Evolutionary conservation across 2,888 invertebrate genomes (phyloP).

Genomic region (Hylaea fasciaria): DNA sequence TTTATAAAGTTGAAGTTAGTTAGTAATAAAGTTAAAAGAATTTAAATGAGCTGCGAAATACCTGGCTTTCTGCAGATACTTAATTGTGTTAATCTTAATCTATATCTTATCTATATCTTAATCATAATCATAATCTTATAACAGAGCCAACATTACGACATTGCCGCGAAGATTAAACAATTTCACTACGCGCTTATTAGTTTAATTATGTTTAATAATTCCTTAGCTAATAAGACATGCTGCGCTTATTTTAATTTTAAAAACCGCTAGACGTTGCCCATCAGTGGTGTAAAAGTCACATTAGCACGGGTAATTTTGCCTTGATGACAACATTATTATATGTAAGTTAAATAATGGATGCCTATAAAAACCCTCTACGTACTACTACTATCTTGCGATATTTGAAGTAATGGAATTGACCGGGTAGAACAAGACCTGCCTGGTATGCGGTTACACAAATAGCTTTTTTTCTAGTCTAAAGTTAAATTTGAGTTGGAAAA

Average conservation of each 20-base stretch:
- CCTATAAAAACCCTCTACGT: background rate
- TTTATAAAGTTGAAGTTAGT: conserved; percentile 6
- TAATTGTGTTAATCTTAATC: conserved; percentile 21
- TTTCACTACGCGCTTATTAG: conserved; percentile 45
- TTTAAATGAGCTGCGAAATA: conserved; percentile 17
- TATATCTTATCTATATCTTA: conserved; percentile 8
- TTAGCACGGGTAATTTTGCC: conserved; percentile 1
- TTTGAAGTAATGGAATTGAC: no score
- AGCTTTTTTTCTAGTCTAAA: no score
- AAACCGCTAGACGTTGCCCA: conserved; percentile 2
- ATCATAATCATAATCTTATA: conserved; percentile 33
- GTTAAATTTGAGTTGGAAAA: no score
- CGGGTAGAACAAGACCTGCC: no score
- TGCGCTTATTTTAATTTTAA: conserved; percentile 30
- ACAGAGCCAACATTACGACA: conserved; percentile 28
- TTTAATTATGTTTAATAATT: conserved; percentile 37
- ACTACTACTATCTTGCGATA: no score
- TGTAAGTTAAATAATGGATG: background rate
- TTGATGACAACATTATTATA: background rate
- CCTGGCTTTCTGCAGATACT: conserved; percentile 3
- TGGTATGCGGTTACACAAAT: no score
- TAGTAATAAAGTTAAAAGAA: conserved; percentile 10
- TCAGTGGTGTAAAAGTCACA: background rate
- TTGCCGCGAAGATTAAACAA: conserved; percentile 47
- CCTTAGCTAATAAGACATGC: conserved; percentile 34